Percentiles rank a stretch among this genome's conserved stretches.
Evolutionary conservation across 2,888 invertebrate species (phyloP).

Genomic region (Spisula solida): DNA sequence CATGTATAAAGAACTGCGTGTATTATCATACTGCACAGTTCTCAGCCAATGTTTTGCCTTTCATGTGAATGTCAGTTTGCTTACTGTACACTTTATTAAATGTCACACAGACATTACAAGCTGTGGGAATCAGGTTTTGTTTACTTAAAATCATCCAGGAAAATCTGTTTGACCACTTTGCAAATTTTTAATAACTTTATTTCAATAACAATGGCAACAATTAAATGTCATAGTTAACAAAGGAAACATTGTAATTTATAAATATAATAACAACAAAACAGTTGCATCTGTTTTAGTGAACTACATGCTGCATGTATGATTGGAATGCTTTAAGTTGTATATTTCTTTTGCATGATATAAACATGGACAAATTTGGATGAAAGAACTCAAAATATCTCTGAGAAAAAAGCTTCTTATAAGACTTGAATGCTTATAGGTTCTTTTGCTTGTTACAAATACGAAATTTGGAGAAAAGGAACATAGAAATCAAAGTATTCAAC

Average conservation of each 20-base stretch:
- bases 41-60: background rate
- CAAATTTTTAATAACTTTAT: conserved; percentile 6
- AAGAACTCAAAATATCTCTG: too few species aligned
- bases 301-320: background rate
- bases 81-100: background rate
- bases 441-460: too few species aligned
- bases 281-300: background rate
- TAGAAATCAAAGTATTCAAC: background rate
- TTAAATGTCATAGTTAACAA: conserved; percentile 12
- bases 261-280: conserved; percentile 4
- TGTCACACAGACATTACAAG: background rate
- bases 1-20: too few species aligned
- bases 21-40: too few species aligned
- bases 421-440: too few species aligned
- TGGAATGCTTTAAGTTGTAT: too few species aligned
- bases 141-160: background rate
- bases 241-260: background rate
- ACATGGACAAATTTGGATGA: too few species aligned
- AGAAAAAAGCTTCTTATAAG: too few species aligned
- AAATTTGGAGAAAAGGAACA: background rate
- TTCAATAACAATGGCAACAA: conserved; percentile 19
- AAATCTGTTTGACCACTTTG: background rate
- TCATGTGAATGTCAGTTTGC: background rate
- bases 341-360: too few species aligned
- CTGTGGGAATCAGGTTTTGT: background rate